These are phyloP conservation scores for Verasper variegatus DNA, from an alignment of 2,113 vertebrate genomes.

Conservation along the genomic window DNA sequence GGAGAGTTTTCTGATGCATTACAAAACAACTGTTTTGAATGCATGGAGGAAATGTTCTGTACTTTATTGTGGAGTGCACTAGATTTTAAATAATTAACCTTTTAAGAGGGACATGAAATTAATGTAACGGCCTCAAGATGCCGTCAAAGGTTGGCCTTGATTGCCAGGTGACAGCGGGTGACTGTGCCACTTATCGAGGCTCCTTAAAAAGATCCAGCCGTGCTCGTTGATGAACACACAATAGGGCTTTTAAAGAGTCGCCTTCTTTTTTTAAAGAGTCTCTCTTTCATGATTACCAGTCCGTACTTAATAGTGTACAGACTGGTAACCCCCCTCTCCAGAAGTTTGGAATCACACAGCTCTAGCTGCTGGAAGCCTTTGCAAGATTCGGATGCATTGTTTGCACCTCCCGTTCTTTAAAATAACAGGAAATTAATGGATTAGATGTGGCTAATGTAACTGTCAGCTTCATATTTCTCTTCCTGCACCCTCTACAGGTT, in stretches of 20 bases:
- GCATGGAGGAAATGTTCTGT: no score
- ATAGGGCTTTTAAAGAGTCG: not conserved
- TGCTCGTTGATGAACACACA: conserved; percentile 17
- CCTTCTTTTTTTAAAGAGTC: not conserved
- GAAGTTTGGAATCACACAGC: conserved; percentile 23
- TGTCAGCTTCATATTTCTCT: conserved; percentile 12
- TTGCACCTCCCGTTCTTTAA: conserved; percentile 26
- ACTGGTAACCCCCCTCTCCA: not conserved
- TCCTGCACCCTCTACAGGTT: conserved; percentile 34
- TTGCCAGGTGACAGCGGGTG: conserved; percentile 23
- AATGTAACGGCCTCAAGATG: not conserved
- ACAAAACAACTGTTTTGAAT: not conserved
- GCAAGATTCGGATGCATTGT: conserved; percentile 18
- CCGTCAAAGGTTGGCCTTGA: not conserved
- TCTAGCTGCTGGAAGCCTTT: conserved; percentile 23
- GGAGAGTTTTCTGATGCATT: not conserved
- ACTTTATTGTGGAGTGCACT: not conserved
- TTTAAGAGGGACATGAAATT: not conserved
- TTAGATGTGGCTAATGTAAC: conserved; percentile 50
- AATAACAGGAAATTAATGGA: conserved; percentile 49
- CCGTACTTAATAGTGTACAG: conserved; percentile 6
- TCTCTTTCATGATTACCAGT: not conserved
- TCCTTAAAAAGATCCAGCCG: conserved; percentile 18
- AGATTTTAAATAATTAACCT: not conserved
- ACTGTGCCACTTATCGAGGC: conserved; percentile 32